phyloP scores from a whole-genome alignment of 2,113 vertebrate species.

The Oophaga pumilio region DNA sequence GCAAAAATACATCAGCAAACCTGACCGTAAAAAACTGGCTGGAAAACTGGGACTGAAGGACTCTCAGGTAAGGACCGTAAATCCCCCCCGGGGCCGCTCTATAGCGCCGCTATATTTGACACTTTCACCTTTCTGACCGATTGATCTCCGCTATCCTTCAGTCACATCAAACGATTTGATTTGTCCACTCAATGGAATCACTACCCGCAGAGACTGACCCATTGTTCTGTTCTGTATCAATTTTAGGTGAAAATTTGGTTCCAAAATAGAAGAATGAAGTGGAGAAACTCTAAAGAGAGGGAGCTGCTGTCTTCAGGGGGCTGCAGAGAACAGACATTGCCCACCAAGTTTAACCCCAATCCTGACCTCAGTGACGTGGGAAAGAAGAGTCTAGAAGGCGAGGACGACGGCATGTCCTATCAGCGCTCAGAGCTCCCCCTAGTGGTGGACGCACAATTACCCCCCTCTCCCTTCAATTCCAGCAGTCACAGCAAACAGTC shows the following conservation, averaged over 20 bases:
- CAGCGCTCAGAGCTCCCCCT: conserved; percentile 67
- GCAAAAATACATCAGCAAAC: conserved; percentile 99
- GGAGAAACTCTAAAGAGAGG: conserved; percentile 97
- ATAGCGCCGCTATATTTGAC: not conserved
- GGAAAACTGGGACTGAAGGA: conserved; percentile 93
- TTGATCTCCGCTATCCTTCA: not conserved
- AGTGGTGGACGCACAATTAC: conserved; percentile 71
- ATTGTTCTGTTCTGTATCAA: not conserved
- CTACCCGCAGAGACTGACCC: not conserved
- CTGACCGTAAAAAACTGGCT: conserved; percentile 92
- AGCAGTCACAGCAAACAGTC: conserved; percentile 87
- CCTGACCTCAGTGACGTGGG: conserved; percentile 95
- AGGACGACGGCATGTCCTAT: conserved; percentile 63
- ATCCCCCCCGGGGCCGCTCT: not conserved
- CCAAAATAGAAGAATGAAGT: conserved; percentile 98
- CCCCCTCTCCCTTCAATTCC: conserved; percentile 77
- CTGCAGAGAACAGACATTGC: conserved; percentile 93
- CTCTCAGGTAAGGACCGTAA: conserved; percentile 81
- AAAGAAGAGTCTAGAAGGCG: conserved; percentile 75
- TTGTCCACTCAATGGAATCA: not conserved
- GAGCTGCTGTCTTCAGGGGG: conserved; percentile 93
- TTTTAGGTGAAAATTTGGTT: conserved; percentile 98
- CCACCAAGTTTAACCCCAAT: conserved; percentile 95
- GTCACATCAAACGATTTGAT: not conserved
- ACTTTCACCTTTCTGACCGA: not conserved